phyloP scores from a whole-genome alignment of 92 coral and sea anemone species.

The Porites rus region DNA sequence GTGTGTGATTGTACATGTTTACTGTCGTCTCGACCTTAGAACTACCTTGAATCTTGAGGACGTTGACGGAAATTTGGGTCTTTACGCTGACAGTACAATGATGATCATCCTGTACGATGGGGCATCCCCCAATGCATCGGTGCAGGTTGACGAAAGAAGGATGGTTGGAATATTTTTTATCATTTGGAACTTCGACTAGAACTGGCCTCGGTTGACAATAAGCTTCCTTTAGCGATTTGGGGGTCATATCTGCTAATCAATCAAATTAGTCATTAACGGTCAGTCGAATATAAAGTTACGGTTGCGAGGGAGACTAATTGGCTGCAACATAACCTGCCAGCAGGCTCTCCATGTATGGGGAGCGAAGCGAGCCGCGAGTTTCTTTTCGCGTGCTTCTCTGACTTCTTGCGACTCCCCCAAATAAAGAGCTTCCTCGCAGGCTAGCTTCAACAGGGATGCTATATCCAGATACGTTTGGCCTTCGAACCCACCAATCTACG shows the following conservation, averaged over 20 bases:
- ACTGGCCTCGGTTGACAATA: background rate
- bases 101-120: background rate
- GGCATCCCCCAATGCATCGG: slow-evolving; percentile 57
- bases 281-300: too few relatives aligned
- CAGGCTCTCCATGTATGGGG: too few relatives aligned
- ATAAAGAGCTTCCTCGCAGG: too few relatives aligned
- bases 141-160: slow-evolving; percentile 29
- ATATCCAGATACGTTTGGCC: too few relatives aligned
- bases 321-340: too few relatives aligned
- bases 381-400: too few relatives aligned
- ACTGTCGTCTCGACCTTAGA: rapidly evolving
- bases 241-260: background rate
- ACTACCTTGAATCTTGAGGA: background rate
- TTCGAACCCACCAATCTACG: too few relatives aligned
- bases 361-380: too few relatives aligned
- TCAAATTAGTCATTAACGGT: background rate
- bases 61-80: slow-evolving; percentile 17
- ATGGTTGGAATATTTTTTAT: background rate
- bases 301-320: background rate
- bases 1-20: slow-evolving; percentile 61
- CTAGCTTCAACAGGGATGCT: too few relatives aligned
- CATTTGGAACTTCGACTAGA: slow-evolving; percentile 12
- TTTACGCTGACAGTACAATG: slow-evolving; percentile 50
- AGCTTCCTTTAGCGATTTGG: background rate
- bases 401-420: too few relatives aligned